Percentiles rank a stretch among this genome's conserved stretches.
Evolutionary conservation across 2,797 vertebrate species (phyloP).

Genomic region (Dendrocincla fuliginosa): DNA sequence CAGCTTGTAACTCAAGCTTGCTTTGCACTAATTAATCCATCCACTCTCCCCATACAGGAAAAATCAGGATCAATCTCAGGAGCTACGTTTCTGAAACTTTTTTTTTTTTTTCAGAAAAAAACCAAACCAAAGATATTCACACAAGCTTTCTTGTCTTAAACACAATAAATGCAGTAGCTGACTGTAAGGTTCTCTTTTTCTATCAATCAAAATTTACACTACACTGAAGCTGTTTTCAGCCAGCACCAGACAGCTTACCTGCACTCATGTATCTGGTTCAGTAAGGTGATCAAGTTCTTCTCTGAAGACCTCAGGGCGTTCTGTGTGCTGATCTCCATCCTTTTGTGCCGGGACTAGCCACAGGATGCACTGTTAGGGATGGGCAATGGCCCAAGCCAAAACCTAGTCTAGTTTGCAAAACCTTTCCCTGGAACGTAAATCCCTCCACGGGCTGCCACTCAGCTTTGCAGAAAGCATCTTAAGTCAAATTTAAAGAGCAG

Average conservation of each 20-base stretch:
- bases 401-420: neutral
- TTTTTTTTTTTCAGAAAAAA: neutral
- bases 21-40: neutral
- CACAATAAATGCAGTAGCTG: accelerated
- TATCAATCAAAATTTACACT: neutral
- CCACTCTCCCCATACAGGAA: neutral
- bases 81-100: neutral
- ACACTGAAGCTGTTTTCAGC: neutral
- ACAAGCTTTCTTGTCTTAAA: neutral
- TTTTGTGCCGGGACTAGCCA: conserved; percentile 71
- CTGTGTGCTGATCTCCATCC: conserved; percentile 69
- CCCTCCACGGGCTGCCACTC: accelerated
- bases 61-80: neutral
- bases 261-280: conserved; percentile 80
- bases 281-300: conserved; percentile 74
- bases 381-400: neutral
- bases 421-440: neutral
- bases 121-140: too few relatives aligned
- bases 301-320: conserved; percentile 73
- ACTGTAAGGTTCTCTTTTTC: neutral
- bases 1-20: neutral
- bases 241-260: conserved; percentile 71
- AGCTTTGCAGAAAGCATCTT: neutral
- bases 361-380: neutral
- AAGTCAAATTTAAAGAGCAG: neutral